Evolutionary conservation across 2,797 vertebrate species (phyloP), one percentile per base, ranked within the genome.

Genomic region (Phrynocephalus guinanensis): DNA sequence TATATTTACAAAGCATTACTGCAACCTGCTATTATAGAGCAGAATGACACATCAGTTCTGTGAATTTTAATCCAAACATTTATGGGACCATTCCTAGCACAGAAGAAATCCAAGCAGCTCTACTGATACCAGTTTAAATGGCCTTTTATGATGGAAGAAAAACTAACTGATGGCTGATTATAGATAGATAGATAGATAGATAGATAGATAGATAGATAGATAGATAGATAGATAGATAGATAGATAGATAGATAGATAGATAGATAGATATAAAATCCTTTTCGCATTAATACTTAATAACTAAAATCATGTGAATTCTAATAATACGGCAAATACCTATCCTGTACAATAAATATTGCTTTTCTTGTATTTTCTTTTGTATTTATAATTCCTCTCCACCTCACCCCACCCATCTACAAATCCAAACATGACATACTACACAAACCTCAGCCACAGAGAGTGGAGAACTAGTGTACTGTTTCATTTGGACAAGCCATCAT

Each of bases 61-160:
- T 22, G 66, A 84, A 89, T 79, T 20, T 52, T n/a, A 1, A 7
- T 83, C 89, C 89, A 10, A 84, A 10, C 28, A 85, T 10, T 2
- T 91, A 66, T 76, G 86, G 86, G 66, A 66, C 52, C 89, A 89
- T 60, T 85, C 84, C 66, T 88, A 50, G 26, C 15, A 77, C 79
- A 5, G 3, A 28, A 75, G 38, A 77, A 1, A 81, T 9, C 1
- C 50, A 78, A 92, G 63, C 1, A 76, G 9, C 3, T 88, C 79
- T 7, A 85, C 26, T 1, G 0, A 70, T 0, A 78, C 0, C 20
- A 72, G 7, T 72, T 0, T 7, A 1, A n/a, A 30, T 81, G 67
- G 28, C 16, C 90, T 79, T 77, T 80, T 48, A 90, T 83, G 87
- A 0, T 0, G 86, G 44, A 0, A 0, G 83, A 63, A 26, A 72